Percentiles rank a stretch among this genome's conserved stretches.
These are phyloP conservation scores for Drosophila equinoxialis DNA, from an alignment of 1,140 invertebrate genomes.

Conservation along the genomic window DNA sequence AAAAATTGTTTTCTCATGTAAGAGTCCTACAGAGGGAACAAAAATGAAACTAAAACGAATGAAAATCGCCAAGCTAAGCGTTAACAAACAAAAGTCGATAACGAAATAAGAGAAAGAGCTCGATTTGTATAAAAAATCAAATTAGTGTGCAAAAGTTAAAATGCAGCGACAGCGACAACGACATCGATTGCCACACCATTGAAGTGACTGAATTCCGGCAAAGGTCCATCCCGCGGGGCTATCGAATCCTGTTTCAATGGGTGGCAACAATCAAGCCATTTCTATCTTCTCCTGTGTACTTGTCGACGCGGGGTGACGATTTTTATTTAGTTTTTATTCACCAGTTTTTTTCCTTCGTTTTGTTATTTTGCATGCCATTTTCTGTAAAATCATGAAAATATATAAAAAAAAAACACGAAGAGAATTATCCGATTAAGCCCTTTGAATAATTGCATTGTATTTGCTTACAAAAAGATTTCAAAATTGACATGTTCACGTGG, in stretches of 20 bases:
- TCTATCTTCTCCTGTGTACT: conserved; percentile 28
- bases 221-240: conserved; percentile 30
- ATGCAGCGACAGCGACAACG: conserved; percentile 27
- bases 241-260: not conserved
- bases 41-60: conserved; percentile 26
- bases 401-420: not conserved
- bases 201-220: conserved; percentile 69
- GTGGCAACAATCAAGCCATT: conserved; percentile 51
- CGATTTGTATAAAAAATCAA: conserved; percentile 78
- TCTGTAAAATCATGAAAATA: not conserved
- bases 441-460: not conserved
- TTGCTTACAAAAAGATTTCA: not conserved
- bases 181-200: conserved; percentile 21
- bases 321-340: conserved; percentile 24
- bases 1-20: conserved; percentile 67
- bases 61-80: conserved; percentile 77
- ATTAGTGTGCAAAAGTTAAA: conserved; percentile 65
- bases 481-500: too few species aligned
- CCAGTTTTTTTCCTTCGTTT: conserved; percentile 1
- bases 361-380: not conserved
- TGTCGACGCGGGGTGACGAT: conserved; percentile 35
- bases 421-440: not conserved
- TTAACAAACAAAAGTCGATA: conserved; percentile 79
- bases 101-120: conserved; percentile 66
- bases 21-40: conserved; percentile 5